These are phyloP conservation scores for Tetramorium alpestre DNA, from an alignment of 1,140 invertebrate species.

Conservation along the genomic window DNA sequence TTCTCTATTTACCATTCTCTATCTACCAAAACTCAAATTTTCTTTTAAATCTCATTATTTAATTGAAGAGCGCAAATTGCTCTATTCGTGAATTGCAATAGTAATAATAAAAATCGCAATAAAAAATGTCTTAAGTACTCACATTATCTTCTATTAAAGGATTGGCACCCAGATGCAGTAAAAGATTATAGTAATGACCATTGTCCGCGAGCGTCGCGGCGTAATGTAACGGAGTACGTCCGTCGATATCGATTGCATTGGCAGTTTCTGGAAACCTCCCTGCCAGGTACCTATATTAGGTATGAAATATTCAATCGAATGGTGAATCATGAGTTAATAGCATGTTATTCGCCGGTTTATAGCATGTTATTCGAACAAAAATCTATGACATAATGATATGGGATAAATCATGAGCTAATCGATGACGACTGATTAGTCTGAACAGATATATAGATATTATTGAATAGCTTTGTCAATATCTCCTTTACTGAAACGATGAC, in stretches of 20 bases:
- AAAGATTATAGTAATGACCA: conserved; percentile 94
- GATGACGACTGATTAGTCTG: background rate
- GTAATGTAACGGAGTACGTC: conserved; percentile 96
- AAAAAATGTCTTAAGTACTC: conserved; percentile 78
- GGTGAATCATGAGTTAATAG: conserved; percentile 20
- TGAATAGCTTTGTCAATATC: background rate
- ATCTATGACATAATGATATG: no score
- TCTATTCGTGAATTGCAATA: conserved; percentile 12
- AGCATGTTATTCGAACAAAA: conserved; percentile 6
- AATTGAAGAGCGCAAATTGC: background rate
- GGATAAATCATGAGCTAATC: conserved; percentile 4
- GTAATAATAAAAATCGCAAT: background rate
- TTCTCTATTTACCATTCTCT: background rate
- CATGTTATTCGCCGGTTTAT: background rate
- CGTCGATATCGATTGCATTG: conserved; percentile 91
- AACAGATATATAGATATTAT: background rate
- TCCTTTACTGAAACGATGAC: background rate
- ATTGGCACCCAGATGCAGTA: conserved; percentile 94
- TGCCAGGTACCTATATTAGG: conserved; percentile 78
- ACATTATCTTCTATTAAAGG: conserved; percentile 93
- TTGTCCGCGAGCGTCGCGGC: conserved; percentile 94
- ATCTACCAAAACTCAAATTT: background rate
- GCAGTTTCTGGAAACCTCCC: conserved; percentile 94
- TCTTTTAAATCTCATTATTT: background rate
- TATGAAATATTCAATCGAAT: conserved; percentile 48